These are phyloP conservation scores for Silurus lanzhouensis DNA, from an alignment of 2,797 vertebrate species.

Conservation along the genomic window DNA sequence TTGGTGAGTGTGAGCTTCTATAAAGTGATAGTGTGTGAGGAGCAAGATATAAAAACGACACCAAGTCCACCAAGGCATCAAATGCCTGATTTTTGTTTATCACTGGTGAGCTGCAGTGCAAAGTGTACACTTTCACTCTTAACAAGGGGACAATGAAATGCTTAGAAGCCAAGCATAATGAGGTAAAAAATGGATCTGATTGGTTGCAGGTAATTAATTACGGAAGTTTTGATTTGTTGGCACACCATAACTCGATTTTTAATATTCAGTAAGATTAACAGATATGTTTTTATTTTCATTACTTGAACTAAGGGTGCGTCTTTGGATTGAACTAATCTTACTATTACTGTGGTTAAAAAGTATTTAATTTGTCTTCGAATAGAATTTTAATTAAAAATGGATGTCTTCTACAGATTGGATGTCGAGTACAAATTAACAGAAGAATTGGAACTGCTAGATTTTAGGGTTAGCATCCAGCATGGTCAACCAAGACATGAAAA, in stretches of 20 bases:
- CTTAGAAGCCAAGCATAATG: not conserved
- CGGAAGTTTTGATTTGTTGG: no score
- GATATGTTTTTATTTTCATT: no score
- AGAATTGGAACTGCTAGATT: not conserved
- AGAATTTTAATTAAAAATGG: no score
- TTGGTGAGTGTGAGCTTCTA: not conserved
- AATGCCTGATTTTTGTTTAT: not conserved
- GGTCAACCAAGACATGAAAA: not conserved
- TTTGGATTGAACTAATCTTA: no score
- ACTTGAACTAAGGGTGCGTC: no score
- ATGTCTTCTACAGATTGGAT: no score
- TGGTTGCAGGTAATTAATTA: no score
- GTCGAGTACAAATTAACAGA: not conserved
- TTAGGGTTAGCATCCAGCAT: not conserved
- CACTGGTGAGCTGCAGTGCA: constrained; percentile 6
- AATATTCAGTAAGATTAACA: no score
- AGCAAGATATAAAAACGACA: not conserved
- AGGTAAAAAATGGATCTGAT: no score
- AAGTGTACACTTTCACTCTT: not conserved
- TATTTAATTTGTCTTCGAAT: no score
- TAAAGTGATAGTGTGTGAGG: not conserved
- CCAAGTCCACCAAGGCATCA: not conserved
- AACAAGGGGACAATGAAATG: not conserved
- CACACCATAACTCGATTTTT: no score
- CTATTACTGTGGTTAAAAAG: no score